phyloP scores from a whole-genome alignment of 2,888 invertebrate species.

The Sussaba pulchella region DNA sequence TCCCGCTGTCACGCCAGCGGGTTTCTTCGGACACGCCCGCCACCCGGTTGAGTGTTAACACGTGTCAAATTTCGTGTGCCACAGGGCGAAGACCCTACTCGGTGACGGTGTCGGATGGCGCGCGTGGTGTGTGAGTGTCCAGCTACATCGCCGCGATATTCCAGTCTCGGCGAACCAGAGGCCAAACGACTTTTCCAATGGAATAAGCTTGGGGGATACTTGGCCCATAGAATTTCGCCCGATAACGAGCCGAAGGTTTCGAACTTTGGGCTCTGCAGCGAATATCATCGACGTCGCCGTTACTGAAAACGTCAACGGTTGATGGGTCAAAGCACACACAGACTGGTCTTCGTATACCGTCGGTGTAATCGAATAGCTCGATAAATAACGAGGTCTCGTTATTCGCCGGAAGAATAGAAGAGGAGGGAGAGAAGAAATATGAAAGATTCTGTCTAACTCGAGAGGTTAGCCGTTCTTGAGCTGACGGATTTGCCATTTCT shows the following conservation, averaged over 20 bases:
- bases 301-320: slow-evolving; percentile 57
- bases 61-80: slow-evolving; percentile 73
- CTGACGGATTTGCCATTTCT: slow-evolving; percentile 25
- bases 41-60: slow-evolving; percentile 65
- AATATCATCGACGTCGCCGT: slow-evolving; percentile 34
- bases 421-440: slow-evolving; percentile 13
- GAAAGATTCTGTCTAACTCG: slow-evolving; percentile 18
- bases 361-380: slow-evolving; percentile 62
- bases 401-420: slow-evolving; percentile 53
- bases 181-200: slow-evolving; percentile 42
- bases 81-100: slow-evolving; percentile 59
- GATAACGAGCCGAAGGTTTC: slow-evolving; percentile 56
- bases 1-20: slow-evolving; percentile 50
- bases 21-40: slow-evolving; percentile 52
- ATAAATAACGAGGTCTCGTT: slow-evolving; percentile 67
- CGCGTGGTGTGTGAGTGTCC: slow-evolving; percentile 39
- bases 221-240: slow-evolving; percentile 2
- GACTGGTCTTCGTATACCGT: not conserved
- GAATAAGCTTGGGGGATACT: not conserved
- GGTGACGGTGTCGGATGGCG: slow-evolving; percentile 54
- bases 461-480: slow-evolving; percentile 11
- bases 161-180: slow-evolving; percentile 4
- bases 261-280: slow-evolving; percentile 10
- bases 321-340: slow-evolving; percentile 54
- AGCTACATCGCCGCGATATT: slow-evolving; percentile 38